phyloP scores from a whole-genome alignment of 2,888 invertebrate genomes.

The Phoenoteleia sp. region DNA sequence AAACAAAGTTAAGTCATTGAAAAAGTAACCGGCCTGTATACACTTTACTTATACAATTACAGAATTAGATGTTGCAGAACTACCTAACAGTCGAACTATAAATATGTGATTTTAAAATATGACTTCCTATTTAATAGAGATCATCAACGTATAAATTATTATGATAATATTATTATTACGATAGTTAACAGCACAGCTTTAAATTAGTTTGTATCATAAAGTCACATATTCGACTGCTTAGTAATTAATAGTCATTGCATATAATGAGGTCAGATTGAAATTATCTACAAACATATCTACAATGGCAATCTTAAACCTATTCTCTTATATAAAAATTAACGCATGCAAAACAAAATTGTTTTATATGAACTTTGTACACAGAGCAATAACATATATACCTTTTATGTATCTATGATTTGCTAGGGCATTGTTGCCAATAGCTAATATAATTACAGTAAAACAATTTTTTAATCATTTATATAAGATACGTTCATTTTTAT shows the following conservation, averaged over 20 bases:
- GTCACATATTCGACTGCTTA: neutral
- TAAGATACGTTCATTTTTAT: no score
- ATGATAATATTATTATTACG: no score
- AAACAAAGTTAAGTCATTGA: neutral
- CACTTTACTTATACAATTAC: neutral
- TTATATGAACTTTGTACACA: no score
- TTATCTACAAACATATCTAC: constrained; percentile 36
- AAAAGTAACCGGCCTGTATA: neutral
- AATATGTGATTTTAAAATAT: no score
- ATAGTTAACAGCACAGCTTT: no score
- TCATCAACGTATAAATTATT: no score
- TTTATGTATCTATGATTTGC: no score
- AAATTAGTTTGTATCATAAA: neutral
- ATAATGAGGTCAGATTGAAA: neutral
- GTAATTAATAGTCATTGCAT: neutral
- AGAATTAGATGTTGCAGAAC: neutral
- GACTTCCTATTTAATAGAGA: no score
- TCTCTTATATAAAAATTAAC: constrained; percentile 25
- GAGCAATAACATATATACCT: no score
- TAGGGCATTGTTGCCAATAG: no score
- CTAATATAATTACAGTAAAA: no score
- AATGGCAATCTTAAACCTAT: constrained; percentile 1
- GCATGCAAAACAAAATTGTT: neutral
- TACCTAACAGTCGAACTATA: neutral
- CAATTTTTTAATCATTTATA: no score